Conservation (phyloP, 2,113 vertebrate genomes). For the Otis tarda region DNA sequence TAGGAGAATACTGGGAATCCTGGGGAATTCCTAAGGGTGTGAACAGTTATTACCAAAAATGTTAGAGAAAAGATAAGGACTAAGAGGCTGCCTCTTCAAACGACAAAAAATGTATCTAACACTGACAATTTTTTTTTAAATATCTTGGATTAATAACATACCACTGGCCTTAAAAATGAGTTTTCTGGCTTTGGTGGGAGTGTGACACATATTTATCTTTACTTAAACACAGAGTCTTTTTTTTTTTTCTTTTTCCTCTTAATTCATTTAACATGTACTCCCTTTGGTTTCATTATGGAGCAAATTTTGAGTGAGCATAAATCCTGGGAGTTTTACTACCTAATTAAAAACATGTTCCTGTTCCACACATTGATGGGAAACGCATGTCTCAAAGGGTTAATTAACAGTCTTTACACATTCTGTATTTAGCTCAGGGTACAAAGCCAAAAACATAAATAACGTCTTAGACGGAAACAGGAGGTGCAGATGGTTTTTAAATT, state of each 20-base stretch:
- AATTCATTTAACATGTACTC: conserved; percentile 64
- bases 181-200: conserved; percentile 49
- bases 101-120: background rate
- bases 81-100: background rate
- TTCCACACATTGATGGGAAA: conserved; percentile 74
- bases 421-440: conserved; percentile 73
- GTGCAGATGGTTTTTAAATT: conserved; percentile 79
- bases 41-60: background rate
- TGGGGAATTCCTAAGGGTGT: background rate
- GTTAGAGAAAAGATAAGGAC: background rate
- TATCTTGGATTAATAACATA: background rate
- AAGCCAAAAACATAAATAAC: conserved; percentile 82
- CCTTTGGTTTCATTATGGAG: conserved; percentile 64
- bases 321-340: conserved; percentile 68
- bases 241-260: accelerated
- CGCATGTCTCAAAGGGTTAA: conserved; percentile 80
- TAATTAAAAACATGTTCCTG: conserved; percentile 76
- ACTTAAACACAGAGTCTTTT: background rate
- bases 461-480: conserved; percentile 73
- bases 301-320: conserved; percentile 61
- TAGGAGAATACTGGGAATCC: background rate
- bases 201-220: conserved; percentile 24
- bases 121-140: background rate
- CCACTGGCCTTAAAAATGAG: conserved; percentile 26
- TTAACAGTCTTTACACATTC: conserved; percentile 78